phyloP scores from a whole-genome alignment of 2,797 vertebrate genomes.

The Gymnopithys bicolor region DNA sequence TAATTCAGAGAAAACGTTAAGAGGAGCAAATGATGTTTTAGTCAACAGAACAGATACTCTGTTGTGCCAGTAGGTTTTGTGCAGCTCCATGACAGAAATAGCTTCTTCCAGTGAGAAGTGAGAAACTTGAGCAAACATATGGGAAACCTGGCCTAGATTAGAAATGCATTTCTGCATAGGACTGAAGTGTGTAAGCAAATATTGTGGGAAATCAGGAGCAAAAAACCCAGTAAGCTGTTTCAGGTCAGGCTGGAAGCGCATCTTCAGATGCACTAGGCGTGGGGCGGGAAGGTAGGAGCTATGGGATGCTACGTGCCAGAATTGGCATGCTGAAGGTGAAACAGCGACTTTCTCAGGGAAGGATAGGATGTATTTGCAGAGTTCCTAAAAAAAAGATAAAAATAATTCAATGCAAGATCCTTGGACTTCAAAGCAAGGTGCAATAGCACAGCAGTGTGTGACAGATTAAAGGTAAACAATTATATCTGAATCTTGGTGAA shows the following conservation, averaged over 20 bases:
- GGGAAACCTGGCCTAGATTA: background rate
- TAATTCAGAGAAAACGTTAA: background rate
- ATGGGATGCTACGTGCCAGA: accelerated
- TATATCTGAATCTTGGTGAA: background rate
- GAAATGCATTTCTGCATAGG: background rate
- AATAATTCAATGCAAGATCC: background rate
- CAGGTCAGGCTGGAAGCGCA: background rate
- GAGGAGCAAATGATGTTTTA: background rate
- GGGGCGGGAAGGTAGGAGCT: background rate
- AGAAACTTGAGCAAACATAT: background rate
- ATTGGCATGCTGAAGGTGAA: background rate
- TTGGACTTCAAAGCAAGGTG: background rate
- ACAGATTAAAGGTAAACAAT: background rate
- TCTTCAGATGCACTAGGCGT: background rate
- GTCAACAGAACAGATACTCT: background rate
- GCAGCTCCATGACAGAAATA: background rate
- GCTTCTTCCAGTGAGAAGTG: background rate
- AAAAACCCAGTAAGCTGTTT: background rate
- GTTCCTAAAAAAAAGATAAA: background rate
- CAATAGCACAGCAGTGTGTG: background rate
- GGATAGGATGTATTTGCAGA: background rate
- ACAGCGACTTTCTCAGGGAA: background rate
- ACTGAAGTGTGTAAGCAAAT: background rate
- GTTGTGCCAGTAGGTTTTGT: background rate
- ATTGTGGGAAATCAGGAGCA: background rate